Conservation (phyloP, 2,113 vertebrate species). For the Synodontis membranacea region DNA sequence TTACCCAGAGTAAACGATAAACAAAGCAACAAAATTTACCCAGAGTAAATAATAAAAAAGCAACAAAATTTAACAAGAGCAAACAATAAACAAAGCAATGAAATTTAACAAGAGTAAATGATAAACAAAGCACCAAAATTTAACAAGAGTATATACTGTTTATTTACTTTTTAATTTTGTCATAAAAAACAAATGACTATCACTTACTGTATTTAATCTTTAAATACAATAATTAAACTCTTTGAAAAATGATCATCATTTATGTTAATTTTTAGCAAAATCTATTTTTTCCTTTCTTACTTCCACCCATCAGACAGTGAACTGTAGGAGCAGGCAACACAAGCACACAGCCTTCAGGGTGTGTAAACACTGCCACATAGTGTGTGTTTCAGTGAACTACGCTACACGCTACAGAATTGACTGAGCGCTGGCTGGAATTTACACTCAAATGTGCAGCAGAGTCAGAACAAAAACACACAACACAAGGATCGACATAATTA, state of each 20-base stretch:
- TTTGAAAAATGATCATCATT: background rate
- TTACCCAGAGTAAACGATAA: no score
- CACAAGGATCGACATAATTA: background rate
- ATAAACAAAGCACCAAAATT: background rate
- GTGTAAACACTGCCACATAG: conserved; percentile 62
- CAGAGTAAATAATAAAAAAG: background rate
- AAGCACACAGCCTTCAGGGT: background rate
- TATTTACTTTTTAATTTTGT: background rate
- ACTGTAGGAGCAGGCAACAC: background rate
- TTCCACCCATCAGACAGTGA: background rate
- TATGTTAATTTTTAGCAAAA: background rate
- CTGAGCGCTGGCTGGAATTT: background rate
- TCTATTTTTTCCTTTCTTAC: no score
- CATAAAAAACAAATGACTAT: background rate
- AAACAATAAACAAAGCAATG: background rate
- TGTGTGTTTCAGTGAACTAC: conserved; percentile 43
- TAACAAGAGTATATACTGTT: background rate
- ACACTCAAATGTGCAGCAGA: background rate
- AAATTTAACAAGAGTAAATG: no score
- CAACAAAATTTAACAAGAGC: background rate
- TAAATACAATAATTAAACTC: background rate
- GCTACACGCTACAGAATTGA: background rate
- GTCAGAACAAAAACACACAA: background rate
- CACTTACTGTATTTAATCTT: background rate
- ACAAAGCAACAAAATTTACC: background rate